A percentile compares a stretch with the other conserved stretches of the same genome.
Evolutionary conservation across 37 sponge, comb jelly and placozoan genomes (phyloP).

Genomic region (Diacarnus erythraeanus): DNA sequence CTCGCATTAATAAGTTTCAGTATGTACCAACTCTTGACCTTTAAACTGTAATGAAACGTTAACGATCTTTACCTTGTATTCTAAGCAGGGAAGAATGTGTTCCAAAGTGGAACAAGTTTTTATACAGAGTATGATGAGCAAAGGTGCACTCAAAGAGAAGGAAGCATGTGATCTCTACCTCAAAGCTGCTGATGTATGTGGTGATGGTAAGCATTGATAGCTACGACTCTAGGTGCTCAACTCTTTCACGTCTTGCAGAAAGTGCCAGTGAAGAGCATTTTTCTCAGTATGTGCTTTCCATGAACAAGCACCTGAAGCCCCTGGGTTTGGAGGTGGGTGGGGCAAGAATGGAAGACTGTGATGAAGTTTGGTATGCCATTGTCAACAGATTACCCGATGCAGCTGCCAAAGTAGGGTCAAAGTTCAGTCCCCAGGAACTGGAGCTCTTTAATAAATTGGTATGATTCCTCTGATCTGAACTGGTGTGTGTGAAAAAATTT

Average conservation of each 20-base stretch:
- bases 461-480: neutral
- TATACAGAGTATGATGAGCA: neutral
- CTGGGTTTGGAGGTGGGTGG: slow-evolving; percentile 32
- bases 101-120: neutral
- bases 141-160: neutral
- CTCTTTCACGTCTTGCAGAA: neutral
- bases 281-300: neutral
- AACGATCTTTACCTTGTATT: too few species aligned
- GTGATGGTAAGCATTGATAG: neutral
- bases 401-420: slow-evolving; percentile 53
- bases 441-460: slow-evolving; percentile 60
- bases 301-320: slow-evolving; percentile 38
- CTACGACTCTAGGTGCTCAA: neutral
- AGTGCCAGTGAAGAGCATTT: neutral
- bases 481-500: neutral
- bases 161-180: neutral
- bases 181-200: neutral
- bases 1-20: too few species aligned
- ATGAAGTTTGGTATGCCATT: slow-evolving; percentile 36
- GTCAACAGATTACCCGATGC: slow-evolving; percentile 54
- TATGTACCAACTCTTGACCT: too few species aligned
- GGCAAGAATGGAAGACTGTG: slow-evolving; percentile 42
- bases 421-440: slow-evolving; percentile 40
- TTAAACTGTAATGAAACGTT: too few species aligned
- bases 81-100: neutral